phyloP scores from a whole-genome alignment of 2,113 vertebrate species.

The Phalacrocorax pelagicus region DNA sequence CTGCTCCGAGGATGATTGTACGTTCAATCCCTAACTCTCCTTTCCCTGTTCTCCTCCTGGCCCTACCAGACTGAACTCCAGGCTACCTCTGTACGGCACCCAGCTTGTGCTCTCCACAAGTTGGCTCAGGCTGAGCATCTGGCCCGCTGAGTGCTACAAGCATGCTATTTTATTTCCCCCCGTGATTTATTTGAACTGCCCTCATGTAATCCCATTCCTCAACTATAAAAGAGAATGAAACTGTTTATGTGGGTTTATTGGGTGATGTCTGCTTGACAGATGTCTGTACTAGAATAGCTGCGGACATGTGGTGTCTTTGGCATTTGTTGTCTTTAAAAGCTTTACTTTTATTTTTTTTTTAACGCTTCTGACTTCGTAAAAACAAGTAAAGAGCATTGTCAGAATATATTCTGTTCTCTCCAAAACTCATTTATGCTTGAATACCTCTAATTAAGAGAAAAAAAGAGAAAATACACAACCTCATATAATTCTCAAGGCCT shows the following conservation, averaged over 20 bases:
- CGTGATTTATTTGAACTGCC: constrained; percentile 74
- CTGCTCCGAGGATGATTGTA: background rate
- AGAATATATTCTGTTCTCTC: constrained; percentile 52
- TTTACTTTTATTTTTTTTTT: constrained; percentile 56
- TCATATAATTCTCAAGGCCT: constrained; percentile 27
- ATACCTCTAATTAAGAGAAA: constrained; percentile 43
- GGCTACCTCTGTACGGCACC: constrained; percentile 14
- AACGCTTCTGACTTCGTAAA: constrained; percentile 66
- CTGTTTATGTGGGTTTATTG: constrained; percentile 69
- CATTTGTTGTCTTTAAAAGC: constrained; percentile 66
- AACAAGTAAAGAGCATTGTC: constrained; percentile 58
- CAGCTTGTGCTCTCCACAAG: background rate
- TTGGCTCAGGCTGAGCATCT: constrained; percentile 38
- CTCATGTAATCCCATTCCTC: constrained; percentile 73
- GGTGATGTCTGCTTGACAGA: constrained; percentile 78
- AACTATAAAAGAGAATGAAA: constrained; percentile 75
- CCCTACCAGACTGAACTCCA: constrained; percentile 28
- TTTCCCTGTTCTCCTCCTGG: constrained; percentile 6
- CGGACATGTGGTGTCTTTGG: constrained; percentile 67
- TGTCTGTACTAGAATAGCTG: constrained; percentile 68
- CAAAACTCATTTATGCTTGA: constrained; percentile 60
- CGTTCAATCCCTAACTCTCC: background rate
- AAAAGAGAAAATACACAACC: constrained; percentile 54
- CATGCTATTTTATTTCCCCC: constrained; percentile 66
- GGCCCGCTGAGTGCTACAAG: constrained; percentile 50